Base-by-base conservation (phyloP, 2,888 invertebrate genomes). In the Mimumesa dahlbomi region DNA sequence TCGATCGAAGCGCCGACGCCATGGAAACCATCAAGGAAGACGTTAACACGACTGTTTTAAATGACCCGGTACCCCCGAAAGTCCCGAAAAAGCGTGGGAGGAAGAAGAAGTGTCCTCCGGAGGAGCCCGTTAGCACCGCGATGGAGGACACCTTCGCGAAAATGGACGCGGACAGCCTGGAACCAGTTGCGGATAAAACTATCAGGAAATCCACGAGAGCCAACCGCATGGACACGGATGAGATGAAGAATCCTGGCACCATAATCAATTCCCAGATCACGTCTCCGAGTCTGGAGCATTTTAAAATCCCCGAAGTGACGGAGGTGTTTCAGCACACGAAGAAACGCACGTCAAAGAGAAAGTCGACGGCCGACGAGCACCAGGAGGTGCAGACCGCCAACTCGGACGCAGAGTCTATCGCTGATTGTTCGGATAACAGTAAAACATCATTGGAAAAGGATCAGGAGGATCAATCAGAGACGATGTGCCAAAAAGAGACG, bases 231-330 rank as follows among this genome's bases (percentile, higher is more conserved):
- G 61, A 72, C 1, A 1, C 5, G 4, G 49, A 61, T 9, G 46
- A n/a, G n/a, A n/a, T n/a, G n/a, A n/a, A n/a, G n/a, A 25, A 7
- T 21, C 50, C 36, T 1, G 21, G 6, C 7, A 0, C 14, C 6
- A n/a, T n/a, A n/a, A 7, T 7, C 0, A 36, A 54, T 11, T 5
- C 18, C 0, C 40, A 25, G 0, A 16, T 11, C 1, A 7, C 64
- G 5, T 31, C 66, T 0, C 7, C 43, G 0, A 43, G 29, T 22
- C 16, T 63, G 36, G 84, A 86, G 13, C 77, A 74, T 0, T 86
- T 85, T 31, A 87, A 87, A 64, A 42, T 85, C 48, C 87, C 87
- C 0, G 81, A 85, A 50, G 56, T 66, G 2, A 78, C 73, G 0
- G 82, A 85, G 21, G 38, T 79, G 18, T 5, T 73, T 9, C 80